Conservation (phyloP, 2,888 invertebrate species). For the Nymphalis polychloros region DNA sequence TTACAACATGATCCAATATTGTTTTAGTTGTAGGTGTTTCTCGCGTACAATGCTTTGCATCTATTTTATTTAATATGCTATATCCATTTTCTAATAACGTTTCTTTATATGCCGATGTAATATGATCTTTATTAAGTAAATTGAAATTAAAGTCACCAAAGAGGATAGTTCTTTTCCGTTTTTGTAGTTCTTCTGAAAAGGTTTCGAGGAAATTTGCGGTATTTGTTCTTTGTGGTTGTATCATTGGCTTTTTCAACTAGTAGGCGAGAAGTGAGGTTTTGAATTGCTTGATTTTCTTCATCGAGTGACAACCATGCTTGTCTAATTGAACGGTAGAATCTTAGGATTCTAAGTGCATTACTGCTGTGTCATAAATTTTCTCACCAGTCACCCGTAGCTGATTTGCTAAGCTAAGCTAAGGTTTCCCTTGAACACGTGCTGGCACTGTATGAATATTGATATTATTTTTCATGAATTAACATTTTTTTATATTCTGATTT, state of each 20-base stretch:
- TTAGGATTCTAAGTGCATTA: constrained; percentile 47
- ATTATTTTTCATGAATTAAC: constrained; percentile 39
- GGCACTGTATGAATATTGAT: constrained; percentile 24
- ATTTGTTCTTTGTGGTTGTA: too few relatives aligned
- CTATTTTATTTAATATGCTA: too few relatives aligned
- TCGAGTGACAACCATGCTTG: constrained; percentile 45
- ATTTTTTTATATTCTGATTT: constrained; percentile 38
- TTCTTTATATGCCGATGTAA: too few relatives aligned
- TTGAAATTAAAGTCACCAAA: too few relatives aligned
- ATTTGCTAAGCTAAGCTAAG: constrained; percentile 40
- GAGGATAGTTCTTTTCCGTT: too few relatives aligned
- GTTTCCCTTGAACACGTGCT: constrained; percentile 44
- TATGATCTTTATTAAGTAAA: too few relatives aligned
- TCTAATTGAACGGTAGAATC: constrained; percentile 41
- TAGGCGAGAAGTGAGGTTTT: constrained; percentile 41
- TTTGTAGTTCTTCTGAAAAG: too few relatives aligned
- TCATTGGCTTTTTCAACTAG: constrained; percentile 37
- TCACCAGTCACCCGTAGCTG: constrained; percentile 44
- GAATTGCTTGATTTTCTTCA: constrained; percentile 32
- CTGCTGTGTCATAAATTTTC: constrained; percentile 42
- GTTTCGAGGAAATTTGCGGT: too few relatives aligned
- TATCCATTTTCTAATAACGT: too few relatives aligned
- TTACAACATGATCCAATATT: too few relatives aligned
- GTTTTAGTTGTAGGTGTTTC: too few relatives aligned
- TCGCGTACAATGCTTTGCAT: too few relatives aligned